Conservation (phyloP, 2,888 invertebrate genomes). For the Hemaris fuciformis region DNA sequence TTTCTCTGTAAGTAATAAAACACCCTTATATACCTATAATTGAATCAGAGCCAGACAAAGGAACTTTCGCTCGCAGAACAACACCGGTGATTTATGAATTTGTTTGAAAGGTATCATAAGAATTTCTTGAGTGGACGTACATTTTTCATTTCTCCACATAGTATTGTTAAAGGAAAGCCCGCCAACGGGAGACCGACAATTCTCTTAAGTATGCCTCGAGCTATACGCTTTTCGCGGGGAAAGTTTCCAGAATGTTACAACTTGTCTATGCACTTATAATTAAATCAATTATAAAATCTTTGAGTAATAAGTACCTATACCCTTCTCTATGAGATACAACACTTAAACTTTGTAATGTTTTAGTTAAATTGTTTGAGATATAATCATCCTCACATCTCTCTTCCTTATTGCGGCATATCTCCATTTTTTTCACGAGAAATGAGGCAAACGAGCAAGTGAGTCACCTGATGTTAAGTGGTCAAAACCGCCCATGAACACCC, state of each 20-base stretch:
- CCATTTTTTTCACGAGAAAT: too few species aligned
- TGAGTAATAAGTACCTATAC: too few species aligned
- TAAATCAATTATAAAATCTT: too few species aligned
- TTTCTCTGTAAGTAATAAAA: background rate
- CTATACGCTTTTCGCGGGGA: background rate
- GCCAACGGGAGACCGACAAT: slow-evolving; percentile 28
- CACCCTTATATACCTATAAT: background rate
- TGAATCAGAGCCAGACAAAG: background rate
- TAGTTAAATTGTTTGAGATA: too few species aligned
- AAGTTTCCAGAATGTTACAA: background rate
- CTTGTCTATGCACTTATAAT: too few species aligned
- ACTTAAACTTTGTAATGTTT: too few species aligned
- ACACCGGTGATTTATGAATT: background rate
- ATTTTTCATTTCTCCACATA: slow-evolving; percentile 37
- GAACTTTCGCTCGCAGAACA: background rate
- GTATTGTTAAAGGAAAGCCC: slow-evolving; percentile 33
- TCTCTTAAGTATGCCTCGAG: slow-evolving; percentile 21
- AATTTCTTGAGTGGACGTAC: slow-evolving; percentile 18
- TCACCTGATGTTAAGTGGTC: too few species aligned
- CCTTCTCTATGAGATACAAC: too few species aligned
- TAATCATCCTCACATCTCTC: too few species aligned
- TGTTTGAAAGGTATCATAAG: slow-evolving; percentile 8
- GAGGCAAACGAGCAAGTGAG: too few species aligned
- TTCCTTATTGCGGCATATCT: too few species aligned
- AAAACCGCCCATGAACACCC: too few species aligned